Conservation (phyloP, 1,140 invertebrate genomes). For the Pseudomyrmex concolor region DNA sequence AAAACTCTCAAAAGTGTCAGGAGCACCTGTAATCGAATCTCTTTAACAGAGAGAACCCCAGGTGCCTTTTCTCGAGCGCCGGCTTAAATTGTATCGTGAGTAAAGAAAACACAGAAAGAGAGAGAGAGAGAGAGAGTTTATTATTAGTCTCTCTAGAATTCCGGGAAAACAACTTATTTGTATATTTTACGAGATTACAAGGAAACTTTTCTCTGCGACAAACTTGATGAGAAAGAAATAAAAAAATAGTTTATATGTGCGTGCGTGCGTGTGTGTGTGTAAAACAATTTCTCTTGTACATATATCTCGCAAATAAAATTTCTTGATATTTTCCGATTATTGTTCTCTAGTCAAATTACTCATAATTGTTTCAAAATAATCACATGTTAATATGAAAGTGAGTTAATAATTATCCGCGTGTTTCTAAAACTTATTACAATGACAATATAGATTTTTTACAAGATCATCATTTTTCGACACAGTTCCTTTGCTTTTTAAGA, state of each 20-base stretch:
- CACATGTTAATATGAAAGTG: too few relatives aligned
- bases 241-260: background rate
- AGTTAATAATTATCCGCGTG: too few relatives aligned
- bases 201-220: background rate
- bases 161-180: background rate
- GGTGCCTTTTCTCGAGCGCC: slow-evolving; percentile 43
- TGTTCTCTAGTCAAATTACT: too few relatives aligned
- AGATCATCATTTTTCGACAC: too few relatives aligned
- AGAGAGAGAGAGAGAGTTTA: slow-evolving; percentile 10
- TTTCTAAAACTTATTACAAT: too few relatives aligned
- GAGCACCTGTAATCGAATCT: slow-evolving; percentile 49
- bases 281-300: background rate
- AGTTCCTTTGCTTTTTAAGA: too few relatives aligned
- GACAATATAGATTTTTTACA: too few relatives aligned
- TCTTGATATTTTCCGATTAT: too few relatives aligned
- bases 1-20: slow-evolving; percentile 59
- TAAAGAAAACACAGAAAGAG: slow-evolving; percentile 6
- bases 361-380: too few relatives aligned
- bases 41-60: slow-evolving; percentile 47
- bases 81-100: slow-evolving; percentile 56
- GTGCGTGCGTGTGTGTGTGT: too few relatives aligned
- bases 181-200: slow-evolving; percentile 22
- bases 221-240: slow-evolving; percentile 1
- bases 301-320: too few relatives aligned
- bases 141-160: slow-evolving; percentile 34